These are phyloP conservation scores for Trigoniulus corallinus DNA, from an alignment of 1,140 invertebrate species.

Conservation along the genomic window DNA sequence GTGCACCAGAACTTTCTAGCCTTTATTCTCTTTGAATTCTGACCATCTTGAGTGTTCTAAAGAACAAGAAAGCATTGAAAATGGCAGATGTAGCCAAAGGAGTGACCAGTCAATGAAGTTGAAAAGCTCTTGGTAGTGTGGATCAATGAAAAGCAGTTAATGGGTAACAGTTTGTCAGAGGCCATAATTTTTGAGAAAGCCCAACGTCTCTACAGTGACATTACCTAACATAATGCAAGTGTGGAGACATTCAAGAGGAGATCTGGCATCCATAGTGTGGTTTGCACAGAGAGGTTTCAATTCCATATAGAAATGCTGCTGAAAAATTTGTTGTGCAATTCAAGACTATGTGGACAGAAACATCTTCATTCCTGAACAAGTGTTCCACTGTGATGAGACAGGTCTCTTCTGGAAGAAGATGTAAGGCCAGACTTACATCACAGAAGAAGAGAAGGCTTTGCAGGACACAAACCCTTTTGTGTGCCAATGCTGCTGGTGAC, in stretches of 20 bases:
- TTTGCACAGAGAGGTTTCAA: conserved; percentile 1
- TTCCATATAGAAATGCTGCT: conserved; percentile 1
- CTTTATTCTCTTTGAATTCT: not conserved
- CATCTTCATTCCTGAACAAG: conserved; percentile 2
- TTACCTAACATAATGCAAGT: conserved; percentile 4
- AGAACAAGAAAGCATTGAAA: conserved; percentile 10
- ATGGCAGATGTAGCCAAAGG: conserved; percentile 2
- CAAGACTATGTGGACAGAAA: not conserved
- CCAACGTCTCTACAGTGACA: not conserved
- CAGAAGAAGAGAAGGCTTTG: conserved; percentile 8
- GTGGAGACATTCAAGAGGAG: conserved; percentile 1
- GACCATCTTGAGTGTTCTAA: not conserved
- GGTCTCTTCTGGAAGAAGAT: too few relatives aligned
- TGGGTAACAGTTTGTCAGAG: conserved; percentile 7
- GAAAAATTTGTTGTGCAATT: not conserved
- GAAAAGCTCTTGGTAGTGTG: conserved; percentile 6
- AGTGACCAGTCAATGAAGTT: conserved; percentile 7
- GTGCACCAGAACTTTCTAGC: not conserved
- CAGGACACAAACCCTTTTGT: conserved; percentile 7
- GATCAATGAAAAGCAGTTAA: conserved; percentile 10
- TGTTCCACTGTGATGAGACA: conserved; percentile 17
- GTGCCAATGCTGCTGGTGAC: too few relatives aligned
- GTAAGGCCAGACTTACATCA: conserved; percentile 12
- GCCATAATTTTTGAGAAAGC: conserved; percentile 7
- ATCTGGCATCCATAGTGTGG: conserved; percentile 7